Base-by-base conservation (phyloP, 2,888 invertebrate genomes). In the Pecten maximus region DNA sequence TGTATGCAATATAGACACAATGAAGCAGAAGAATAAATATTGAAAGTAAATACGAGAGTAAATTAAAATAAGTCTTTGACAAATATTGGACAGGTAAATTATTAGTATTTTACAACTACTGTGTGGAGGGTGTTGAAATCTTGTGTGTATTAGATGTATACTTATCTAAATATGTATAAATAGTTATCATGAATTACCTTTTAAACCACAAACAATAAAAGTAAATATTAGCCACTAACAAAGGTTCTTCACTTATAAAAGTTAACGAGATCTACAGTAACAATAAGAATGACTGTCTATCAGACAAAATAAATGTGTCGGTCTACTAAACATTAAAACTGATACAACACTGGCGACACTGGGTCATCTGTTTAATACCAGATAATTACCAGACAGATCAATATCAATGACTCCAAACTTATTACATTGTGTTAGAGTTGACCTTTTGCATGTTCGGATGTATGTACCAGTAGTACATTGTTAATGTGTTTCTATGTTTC, bases 141-240 rank as follows among this genome's bases (percentile, higher is more conserved):
- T 74, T 15, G 35, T 35, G 44, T 6, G 35, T 74, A 74, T 8
- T 0, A 35, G 15, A 23, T 74, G 74, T 74, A 74, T 35, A 10
- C 74, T 28, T 74, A 28, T 35, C 35, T 28, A 74, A 74, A 74
- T 74, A 35, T 54, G 23, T 23, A 4, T 74, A 6, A 74, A 74
- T 35, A 28, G 6, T 35, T 35, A 28, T 10, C 6, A 35, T 35
- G 74, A 74, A 74, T 74, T 8, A 74, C 28, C 74, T 74, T 74
- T 74, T 74, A 74, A 74, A 74, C 74, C 74, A 23, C 35, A 74
- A 35, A 74, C 74, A 28, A 35, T 28, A 74, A 74, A 74, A 74
- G 35, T 74, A 74, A 74, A 74, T 74, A 74, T 28, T 74, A 35
- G 28, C 74, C 74, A 74, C 35, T 74, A 74, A 2, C 28, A 74